Evolutionary conservation across 2,113 vertebrate genomes (phyloP), one percentile per base, ranked within the genome.

Genomic region (Gasterosteus aculeatus): DNA sequence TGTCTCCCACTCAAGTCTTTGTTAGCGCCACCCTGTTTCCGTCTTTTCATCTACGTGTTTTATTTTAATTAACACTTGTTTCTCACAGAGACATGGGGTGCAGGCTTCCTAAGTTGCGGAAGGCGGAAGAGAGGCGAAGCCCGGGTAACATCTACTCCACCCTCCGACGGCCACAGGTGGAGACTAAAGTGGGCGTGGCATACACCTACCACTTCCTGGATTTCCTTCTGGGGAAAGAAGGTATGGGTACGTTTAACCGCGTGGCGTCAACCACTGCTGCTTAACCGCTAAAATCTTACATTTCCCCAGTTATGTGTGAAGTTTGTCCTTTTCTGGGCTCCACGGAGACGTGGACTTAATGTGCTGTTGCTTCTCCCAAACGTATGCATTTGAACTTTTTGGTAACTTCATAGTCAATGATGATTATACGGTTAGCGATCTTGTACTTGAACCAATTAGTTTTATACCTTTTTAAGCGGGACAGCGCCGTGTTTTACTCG

Each of bases 121-220:
- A 96, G 77, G 93, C 91, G 0, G 96, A 97, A 81, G 97, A 98
- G 53, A 86, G 77, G 72, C 95, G 92, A 82, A 95, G 96, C 72
- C 98, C 98, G 9, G 98, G 98, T 42, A 99, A 99, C 78, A 98
- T 99, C 92, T 98, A 97, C 84, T 99, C 98, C 47, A 99, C 97
- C 31, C 88, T 99, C 78, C 95, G 97, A 85, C 94, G 97, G 78
- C 96, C 97, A 10, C 97, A 99, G 89, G 97, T 99, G 85, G 97
- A 99, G 93, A 98, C 96, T 38, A 97, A 96, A 91, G 95, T 93
- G 71, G 97, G 97, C 41, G 94, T 96, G 89, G 86, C 95, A 58
- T 99, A 98, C 87, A 96, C 98, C 18, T 99, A 99, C 93, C 93
- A 94, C 71, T 97, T 96, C 88, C 89, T 99, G 89, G 97, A 99